Base-by-base conservation (phyloP, 2,888 invertebrate genomes). In the Vanessa cardui region DNA sequence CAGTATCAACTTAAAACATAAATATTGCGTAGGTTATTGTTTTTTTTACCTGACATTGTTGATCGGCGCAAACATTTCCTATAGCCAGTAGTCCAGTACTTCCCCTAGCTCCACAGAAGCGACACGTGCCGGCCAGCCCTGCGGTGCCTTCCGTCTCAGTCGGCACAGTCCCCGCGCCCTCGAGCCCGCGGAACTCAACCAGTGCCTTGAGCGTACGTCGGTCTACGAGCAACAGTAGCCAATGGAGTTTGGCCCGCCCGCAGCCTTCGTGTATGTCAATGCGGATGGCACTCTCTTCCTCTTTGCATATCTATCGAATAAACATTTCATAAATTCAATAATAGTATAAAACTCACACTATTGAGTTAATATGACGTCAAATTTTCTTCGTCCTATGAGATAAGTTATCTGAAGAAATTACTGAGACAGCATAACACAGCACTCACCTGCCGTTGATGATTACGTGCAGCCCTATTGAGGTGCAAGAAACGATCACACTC, bases 251-350 rank as follows among this genome's bases (percentile, higher is more conserved):
- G 1, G 98, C 98, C 47, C 99, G 94, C 0, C 99, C 99, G 84
- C 99, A 99, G 0, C 97, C 96, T 88, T 98, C 99, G 87, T 99
- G 99, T n/a, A 99, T 94, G 87, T 99, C 99, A 6, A 99, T 98
- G 72, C 98, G 96, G 71, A 99, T 98, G 0, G 98, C 97, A 84
- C 98, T 98, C 82, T 99, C 98, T 81, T 99, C 98, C 82, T 98
- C 98, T 85, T 98, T 98, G 88, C 98, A 98, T 21, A 98, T 96
- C 95, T 96, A 64, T 54, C 49, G 54, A 56, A 45, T 39, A 12
- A 39, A 4, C 4, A 3, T 12, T 12, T 39, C 4, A 12, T 4
- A 1, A 39, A 39, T 39, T 39, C 12, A 39, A 12, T 4, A 39
- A 4, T 12, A 12, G 12, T 12, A 39, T 12, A 12, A 39, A 39